Evolutionary conservation across 2,888 invertebrate genomes (phyloP).

Genomic region (Antitype chi): DNA sequence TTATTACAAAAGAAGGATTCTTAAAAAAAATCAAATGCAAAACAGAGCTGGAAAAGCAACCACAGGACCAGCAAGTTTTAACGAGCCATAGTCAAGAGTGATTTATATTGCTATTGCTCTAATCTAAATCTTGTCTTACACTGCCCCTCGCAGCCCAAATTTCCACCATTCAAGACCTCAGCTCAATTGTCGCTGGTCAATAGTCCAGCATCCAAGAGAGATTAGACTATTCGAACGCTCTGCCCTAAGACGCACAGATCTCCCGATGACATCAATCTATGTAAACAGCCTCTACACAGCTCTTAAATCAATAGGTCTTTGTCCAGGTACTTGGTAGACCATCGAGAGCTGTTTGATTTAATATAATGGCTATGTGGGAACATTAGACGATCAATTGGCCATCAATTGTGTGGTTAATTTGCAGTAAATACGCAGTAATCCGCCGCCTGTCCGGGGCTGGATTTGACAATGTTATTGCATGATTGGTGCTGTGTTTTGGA

Average conservation of each 20-base stretch:
- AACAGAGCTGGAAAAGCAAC: neutral
- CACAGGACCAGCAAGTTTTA: neutral
- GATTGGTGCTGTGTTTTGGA: constrained; percentile 58
- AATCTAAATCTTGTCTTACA: constrained; percentile 5
- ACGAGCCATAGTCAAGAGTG: neutral
- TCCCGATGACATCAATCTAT: constrained; percentile 74
- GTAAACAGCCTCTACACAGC: constrained; percentile 75
- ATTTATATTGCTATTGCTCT: neutral
- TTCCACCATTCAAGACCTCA: constrained; percentile 18
- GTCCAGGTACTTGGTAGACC: constrained; percentile 80
- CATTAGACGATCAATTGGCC: constrained; percentile 89
- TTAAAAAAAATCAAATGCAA: neutral
- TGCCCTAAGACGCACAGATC: constrained; percentile 57
- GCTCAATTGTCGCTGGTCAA: constrained; percentile 17
- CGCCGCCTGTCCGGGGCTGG: constrained; percentile 72
- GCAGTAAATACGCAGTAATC: constrained; percentile 86
- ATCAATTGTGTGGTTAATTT: constrained; percentile 88
- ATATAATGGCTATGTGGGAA: constrained; percentile 86
- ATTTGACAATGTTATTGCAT: constrained; percentile 74
- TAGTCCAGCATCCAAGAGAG: constrained; percentile 41
- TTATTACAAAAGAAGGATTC: neutral
- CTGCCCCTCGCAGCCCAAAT: neutral
- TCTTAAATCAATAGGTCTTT: constrained; percentile 88
- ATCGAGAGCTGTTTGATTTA: constrained; percentile 85
- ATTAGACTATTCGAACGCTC: constrained; percentile 42